Conservation (phyloP, 2,113 vertebrate species). For the Glaucomys volans region DNA sequence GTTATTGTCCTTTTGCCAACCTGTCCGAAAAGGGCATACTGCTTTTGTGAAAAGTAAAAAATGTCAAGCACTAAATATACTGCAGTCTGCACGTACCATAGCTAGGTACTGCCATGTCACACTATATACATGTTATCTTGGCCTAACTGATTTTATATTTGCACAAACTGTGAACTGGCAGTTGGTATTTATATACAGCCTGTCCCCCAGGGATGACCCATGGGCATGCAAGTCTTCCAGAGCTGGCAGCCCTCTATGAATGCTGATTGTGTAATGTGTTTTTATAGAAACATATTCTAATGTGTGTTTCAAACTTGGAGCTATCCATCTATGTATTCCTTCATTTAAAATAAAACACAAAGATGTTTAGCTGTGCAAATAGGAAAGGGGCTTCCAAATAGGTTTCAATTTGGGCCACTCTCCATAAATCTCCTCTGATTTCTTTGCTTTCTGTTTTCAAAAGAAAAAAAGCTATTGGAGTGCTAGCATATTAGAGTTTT, state of each 20-base stretch:
- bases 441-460: slow-evolving; percentile 65
- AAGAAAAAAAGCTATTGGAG: slow-evolving; percentile 54
- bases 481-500: slow-evolving; percentile 3
- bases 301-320: slow-evolving; percentile 70
- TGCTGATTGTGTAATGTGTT: slow-evolving; percentile 66
- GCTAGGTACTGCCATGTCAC: slow-evolving; percentile 26
- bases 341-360: slow-evolving; percentile 71
- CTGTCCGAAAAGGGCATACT: slow-evolving; percentile 9
- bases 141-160: slow-evolving; percentile 71
- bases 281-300: slow-evolving; percentile 72
- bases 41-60: slow-evolving; percentile 17
- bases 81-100: not conserved
- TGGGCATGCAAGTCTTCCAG: slow-evolving; percentile 49
- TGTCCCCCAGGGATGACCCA: slow-evolving; percentile 70
- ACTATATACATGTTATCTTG: slow-evolving; percentile 56
- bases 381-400: slow-evolving; percentile 68
- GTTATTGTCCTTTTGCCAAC: slow-evolving; percentile 30
- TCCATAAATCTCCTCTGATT: slow-evolving; percentile 67
- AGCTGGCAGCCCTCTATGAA: slow-evolving; percentile 35
- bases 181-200: slow-evolving; percentile 63
- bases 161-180: slow-evolving; percentile 71
- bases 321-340: slow-evolving; percentile 55
- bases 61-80: slow-evolving; percentile 11
- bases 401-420: slow-evolving; percentile 66
- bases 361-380: slow-evolving; percentile 63